phyloP scores from a whole-genome alignment of 2,888 invertebrate genomes.

The Ramazzottius varieornatus region DNA sequence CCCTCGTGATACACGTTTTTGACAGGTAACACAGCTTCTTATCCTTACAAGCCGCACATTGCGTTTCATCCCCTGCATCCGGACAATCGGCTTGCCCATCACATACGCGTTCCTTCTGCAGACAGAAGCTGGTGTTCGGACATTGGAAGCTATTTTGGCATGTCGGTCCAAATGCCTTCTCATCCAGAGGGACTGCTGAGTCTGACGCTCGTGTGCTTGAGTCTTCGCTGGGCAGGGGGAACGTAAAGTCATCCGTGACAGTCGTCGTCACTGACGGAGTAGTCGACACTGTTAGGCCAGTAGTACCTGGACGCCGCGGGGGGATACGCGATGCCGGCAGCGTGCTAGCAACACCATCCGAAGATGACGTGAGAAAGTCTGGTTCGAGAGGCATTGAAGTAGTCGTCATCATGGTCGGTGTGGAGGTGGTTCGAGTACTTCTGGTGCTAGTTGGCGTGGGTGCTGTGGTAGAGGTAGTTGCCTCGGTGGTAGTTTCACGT shows the following conservation, averaged over 20 bases:
- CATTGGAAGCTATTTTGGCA: background rate
- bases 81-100: background rate
- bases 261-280: background rate
- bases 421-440: background rate
- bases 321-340: background rate
- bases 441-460: background rate
- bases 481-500: background rate
- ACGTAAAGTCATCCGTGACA: background rate
- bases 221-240: background rate
- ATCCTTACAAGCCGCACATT: background rate
- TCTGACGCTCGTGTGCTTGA: too few species aligned
- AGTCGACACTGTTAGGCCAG: background rate
- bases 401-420: background rate
- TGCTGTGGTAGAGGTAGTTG: background rate
- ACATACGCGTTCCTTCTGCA: background rate
- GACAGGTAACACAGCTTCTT: background rate
- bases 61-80: background rate
- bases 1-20: slow-evolving; percentile 14
- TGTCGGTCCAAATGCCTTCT: background rate
- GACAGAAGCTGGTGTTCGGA: background rate
- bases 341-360: background rate
- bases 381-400: background rate
- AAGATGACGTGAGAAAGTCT: background rate
- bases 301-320: background rate
- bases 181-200: background rate